phyloP scores from a whole-genome alignment of 1,140 invertebrate species.

The Ruditapes philippinarum region DNA sequence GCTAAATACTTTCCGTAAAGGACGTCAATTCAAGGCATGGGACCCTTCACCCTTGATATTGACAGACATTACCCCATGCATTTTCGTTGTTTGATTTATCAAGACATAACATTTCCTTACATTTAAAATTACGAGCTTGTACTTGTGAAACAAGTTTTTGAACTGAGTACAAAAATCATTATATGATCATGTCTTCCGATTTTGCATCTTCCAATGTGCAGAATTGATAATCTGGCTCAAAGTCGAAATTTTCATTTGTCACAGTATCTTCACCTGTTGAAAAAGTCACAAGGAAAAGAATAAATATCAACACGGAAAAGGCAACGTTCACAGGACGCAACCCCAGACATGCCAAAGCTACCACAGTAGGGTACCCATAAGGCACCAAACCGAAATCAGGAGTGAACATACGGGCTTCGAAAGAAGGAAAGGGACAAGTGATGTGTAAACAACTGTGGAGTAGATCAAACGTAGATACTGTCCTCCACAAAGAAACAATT shows the following conservation, averaged over 20 bases:
- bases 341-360: too few relatives aligned
- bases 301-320: too few relatives aligned
- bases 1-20: background rate
- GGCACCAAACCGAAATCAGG: too few relatives aligned
- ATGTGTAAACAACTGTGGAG: too few relatives aligned
- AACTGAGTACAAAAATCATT: background rate
- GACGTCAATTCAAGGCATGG: background rate
- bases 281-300: background rate
- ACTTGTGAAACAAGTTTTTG: background rate
- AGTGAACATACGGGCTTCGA: too few relatives aligned
- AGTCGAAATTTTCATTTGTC: background rate
- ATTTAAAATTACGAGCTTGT: background rate
- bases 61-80: background rate
- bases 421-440: too few relatives aligned
- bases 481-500: background rate
- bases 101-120: too few relatives aligned
- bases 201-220: constrained; percentile 15
- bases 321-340: too few relatives aligned
- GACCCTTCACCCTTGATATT: background rate
- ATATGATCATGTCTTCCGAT: background rate
- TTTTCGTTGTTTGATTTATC: too few relatives aligned
- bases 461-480: background rate
- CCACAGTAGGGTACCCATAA: too few relatives aligned
- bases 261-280: background rate
- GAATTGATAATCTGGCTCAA: background rate